These are phyloP conservation scores for Entomobrya proxima DNA, from an alignment of 2,888 invertebrate species.

Conservation along the genomic window DNA sequence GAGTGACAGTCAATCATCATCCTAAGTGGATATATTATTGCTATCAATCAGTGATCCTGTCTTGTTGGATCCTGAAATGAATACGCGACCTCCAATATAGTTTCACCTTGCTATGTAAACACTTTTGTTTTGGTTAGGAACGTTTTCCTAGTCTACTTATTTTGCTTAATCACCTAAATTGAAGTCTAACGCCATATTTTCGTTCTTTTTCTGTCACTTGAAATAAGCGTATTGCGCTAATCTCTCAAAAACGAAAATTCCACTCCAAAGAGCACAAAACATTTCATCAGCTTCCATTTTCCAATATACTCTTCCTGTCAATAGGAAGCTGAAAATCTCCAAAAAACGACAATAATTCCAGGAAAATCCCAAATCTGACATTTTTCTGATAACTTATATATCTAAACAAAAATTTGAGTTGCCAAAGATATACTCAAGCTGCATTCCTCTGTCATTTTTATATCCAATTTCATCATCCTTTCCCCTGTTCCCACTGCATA, in stretches of 20 bases:
- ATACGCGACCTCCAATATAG: neutral
- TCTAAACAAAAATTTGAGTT: too few species aligned
- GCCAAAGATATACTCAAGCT: too few species aligned
- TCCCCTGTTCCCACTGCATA: neutral
- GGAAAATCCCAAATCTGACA: constrained; percentile 18
- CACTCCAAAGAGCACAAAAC: too few species aligned
- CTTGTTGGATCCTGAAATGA: too few species aligned
- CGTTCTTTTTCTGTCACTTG: too few species aligned
- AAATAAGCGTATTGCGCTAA: too few species aligned
- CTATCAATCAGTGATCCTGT: too few species aligned
- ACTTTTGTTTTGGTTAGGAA: neutral
- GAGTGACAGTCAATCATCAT: too few species aligned
- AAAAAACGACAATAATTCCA: neutral
- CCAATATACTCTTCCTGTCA: neutral
- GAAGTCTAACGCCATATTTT: neutral
- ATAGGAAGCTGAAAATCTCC: neutral
- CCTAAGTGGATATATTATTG: too few species aligned
- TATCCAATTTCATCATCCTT: constrained; percentile 18
- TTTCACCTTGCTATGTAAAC: neutral
- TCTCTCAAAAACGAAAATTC: too few species aligned
- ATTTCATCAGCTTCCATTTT: too few species aligned
- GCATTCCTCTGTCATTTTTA: neutral
- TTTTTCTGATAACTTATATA: too few species aligned
- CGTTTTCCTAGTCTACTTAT: neutral
- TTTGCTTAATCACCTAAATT: neutral